Base-by-base conservation (phyloP, 1,140 invertebrate species). In the Bradysia coprophila region DNA sequence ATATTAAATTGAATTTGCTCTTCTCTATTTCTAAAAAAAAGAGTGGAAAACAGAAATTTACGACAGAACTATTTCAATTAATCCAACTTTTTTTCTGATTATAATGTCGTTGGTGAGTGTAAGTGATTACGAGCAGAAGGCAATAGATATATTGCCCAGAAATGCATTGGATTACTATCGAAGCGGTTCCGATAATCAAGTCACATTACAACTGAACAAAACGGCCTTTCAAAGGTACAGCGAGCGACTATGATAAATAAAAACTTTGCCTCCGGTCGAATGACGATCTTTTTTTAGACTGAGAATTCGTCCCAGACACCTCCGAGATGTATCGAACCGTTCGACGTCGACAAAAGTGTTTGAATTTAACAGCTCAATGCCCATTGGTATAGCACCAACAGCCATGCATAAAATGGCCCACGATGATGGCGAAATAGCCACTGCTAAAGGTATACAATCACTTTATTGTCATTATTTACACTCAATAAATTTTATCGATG, bases 401-500 rank as follows among this genome's bases (percentile, higher is more conserved):
- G 90, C 90, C 0, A 90, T 94, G 84, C 91, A 95, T 54, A 73
- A 72, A 51, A 82, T 97, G 84, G 88, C 90, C 1, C 81, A 92
- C 66, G 73, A 79, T 2, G 80, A 90, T 38, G 92, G 92, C 10
- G 91, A 97, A 68, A 64, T 76, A 43, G 90, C 82, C 32, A 88
- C 75, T 58, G 87, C 73, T 1, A 78, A 62, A 75, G 85, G 84
- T 86, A 65, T 50, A 43, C 43, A 32, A 13, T 11, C 38, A 18
- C 19, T 34, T 28, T 28, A 28, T 28, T 15, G 15, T 10, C 31
- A 2, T 43, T 18, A 18, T 22, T 22, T 41, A 33, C n/a, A 44
- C 22, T 38, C n/a, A n/a, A 8, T 28, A 8, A 28, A 8, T 8
- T 28, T 28, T 28, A 28, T 28, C n/a, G n/a, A n/a, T 28, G 6